These are phyloP conservation scores for Myiozetetes cayanensis DNA, from an alignment of 2,113 vertebrate species.

Conservation along the genomic window DNA sequence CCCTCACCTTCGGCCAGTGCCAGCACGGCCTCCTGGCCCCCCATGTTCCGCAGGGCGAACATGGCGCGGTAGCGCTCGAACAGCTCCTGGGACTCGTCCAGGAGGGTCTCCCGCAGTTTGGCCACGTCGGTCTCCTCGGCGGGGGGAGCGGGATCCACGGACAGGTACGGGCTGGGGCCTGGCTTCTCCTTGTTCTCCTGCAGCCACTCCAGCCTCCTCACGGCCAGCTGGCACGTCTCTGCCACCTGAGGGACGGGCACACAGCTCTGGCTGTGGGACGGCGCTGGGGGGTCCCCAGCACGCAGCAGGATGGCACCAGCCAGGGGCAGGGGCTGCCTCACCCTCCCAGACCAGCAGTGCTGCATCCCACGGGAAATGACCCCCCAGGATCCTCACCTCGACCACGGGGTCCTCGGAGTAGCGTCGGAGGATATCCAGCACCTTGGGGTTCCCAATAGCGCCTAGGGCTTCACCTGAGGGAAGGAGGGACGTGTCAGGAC, in stretches of 20 bases:
- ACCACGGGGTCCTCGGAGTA: constrained; percentile 84
- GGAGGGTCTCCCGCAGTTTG: constrained; percentile 72
- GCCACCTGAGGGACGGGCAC: constrained; percentile 78
- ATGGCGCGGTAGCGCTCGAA: constrained; percentile 95
- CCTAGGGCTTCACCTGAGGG: constrained; percentile 90
- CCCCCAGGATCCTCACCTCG: constrained; percentile 70
- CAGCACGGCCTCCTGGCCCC: constrained; percentile 81
- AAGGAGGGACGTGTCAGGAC: not conserved
- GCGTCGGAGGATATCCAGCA: constrained; percentile 83
- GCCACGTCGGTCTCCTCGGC: constrained; percentile 68
- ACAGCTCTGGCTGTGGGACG: accelerated
- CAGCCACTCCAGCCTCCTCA: constrained; percentile 87
- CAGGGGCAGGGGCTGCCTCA: not conserved
- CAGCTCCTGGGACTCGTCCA: constrained; percentile 81
- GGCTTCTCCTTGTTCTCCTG: constrained; percentile 60
- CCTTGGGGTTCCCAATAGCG: constrained; percentile 84
- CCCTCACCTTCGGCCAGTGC: constrained; percentile 87
- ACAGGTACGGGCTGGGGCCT: constrained; percentile 76
- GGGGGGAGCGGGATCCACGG: constrained; percentile 90
- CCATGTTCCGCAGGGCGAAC: constrained; percentile 89
- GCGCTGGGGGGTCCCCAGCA: not conserved
- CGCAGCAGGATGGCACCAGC: not conserved
- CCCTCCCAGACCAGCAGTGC: not conserved
- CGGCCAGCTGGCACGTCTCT: constrained; percentile 91
- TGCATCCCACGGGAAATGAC: no score